Percentiles rank a stretch among this genome's conserved stretches.
These are phyloP conservation scores for Tragopan temminckii DNA, from an alignment of 2,797 vertebrate genomes.

Conservation along the genomic window DNA sequence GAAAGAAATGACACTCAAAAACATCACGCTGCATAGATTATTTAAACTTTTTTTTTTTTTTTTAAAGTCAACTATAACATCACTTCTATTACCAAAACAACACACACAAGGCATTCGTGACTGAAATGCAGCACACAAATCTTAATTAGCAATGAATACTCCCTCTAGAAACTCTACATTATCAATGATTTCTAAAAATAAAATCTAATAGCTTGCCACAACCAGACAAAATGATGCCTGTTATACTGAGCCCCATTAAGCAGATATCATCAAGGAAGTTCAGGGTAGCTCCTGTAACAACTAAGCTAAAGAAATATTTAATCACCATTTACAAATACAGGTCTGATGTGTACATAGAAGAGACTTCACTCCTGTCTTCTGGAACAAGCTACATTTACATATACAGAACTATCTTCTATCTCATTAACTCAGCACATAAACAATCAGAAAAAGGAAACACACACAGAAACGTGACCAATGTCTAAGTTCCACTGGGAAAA, in stretches of 20 bases:
- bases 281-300: neutral
- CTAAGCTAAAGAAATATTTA: neutral
- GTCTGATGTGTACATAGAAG: neutral
- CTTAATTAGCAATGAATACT: neutral
- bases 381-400: neutral
- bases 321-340: neutral
- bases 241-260: neutral
- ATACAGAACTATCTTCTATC: neutral
- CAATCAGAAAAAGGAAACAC: neutral
- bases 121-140: neutral
- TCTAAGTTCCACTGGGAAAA: neutral
- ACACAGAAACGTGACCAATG: neutral
- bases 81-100: neutral
- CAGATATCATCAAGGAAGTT: neutral
- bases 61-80: neutral
- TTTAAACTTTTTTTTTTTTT: neutral
- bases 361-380: neutral
- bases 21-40: neutral
- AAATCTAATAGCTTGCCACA: neutral
- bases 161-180: neutral
- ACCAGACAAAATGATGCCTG: neutral
- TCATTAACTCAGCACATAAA: neutral
- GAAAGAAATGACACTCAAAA: neutral
- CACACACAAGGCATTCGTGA: neutral
- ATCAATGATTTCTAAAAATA: neutral